Evolutionary conservation across 2,797 vertebrate species (phyloP).

Genomic region (Lutjanus argentimaculatus): DNA sequence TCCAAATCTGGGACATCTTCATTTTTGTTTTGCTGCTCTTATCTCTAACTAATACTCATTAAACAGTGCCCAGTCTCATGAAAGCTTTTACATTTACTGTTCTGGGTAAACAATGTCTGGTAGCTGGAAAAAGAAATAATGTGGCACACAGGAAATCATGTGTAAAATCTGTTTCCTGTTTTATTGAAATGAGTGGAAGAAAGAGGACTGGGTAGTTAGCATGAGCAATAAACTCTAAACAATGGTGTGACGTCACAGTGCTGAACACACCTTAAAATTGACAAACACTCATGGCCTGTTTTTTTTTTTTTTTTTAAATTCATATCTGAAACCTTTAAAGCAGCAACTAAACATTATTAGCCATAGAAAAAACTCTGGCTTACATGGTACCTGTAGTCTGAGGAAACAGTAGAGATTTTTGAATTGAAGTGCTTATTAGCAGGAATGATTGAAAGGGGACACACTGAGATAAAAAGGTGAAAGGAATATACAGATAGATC

Average conservation of each 20-base stretch:
- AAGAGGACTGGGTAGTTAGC: not conserved
- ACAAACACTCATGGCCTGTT: not conserved
- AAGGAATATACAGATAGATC: too few relatives aligned
- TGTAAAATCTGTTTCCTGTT: conserved; percentile 15
- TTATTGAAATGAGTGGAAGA: conserved; percentile 4
- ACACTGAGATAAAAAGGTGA: too few relatives aligned
- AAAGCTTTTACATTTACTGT: conserved; percentile 3
- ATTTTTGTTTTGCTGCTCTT: conserved; percentile 1
- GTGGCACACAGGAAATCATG: not conserved
- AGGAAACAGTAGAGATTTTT: not conserved
- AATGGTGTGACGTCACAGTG: not conserved
- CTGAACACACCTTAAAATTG: not conserved
- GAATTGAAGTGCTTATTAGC: too few relatives aligned
- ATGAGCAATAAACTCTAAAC: not conserved
- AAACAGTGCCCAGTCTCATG: conserved; percentile 6
- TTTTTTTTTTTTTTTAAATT: not conserved
- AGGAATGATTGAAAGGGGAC: not conserved
- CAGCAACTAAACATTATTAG: not conserved
- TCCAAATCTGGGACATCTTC: conserved; percentile 3
- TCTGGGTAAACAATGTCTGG: not conserved
- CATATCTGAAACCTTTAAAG: not conserved
- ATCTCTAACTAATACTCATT: not conserved
- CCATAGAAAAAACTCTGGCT: not conserved
- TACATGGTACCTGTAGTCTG: not conserved
- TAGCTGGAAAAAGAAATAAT: not conserved